Conservation (phyloP, 2,113 vertebrate genomes). For the Sebastes schlegelii region DNA sequence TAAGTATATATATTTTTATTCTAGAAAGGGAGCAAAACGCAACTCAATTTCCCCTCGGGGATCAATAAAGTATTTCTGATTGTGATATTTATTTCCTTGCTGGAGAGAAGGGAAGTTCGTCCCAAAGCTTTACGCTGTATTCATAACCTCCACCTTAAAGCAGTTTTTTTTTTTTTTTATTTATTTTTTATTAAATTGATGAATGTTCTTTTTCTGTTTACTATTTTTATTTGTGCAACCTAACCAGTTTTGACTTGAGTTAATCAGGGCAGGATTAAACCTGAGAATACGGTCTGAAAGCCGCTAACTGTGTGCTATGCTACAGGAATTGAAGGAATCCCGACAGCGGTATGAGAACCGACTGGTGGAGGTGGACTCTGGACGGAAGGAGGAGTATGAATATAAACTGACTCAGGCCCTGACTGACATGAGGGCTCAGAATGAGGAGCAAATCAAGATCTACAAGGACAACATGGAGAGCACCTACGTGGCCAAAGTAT, state of each 20-base stretch:
- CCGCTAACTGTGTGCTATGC: neutral
- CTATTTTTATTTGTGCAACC: neutral
- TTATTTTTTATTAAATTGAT: neutral
- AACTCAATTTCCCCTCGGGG: too few species aligned
- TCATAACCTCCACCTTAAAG: too few species aligned
- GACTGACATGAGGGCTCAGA: constrained; percentile 88
- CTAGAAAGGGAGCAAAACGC: too few species aligned
- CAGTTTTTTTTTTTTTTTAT: neutral
- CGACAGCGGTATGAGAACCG: constrained; percentile 84
- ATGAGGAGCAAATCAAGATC: constrained; percentile 86
- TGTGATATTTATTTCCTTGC: too few species aligned
- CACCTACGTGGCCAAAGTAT: constrained; percentile 87
- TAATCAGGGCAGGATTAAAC: neutral
- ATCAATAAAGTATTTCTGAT: too few species aligned
- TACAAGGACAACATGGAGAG: constrained; percentile 90
- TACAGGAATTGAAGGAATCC: constrained; percentile 90
- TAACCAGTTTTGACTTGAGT: neutral
- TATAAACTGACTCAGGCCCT: constrained; percentile 89
- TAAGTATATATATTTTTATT: too few species aligned
- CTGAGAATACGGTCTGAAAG: neutral
- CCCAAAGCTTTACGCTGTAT: too few species aligned
- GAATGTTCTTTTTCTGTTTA: neutral
- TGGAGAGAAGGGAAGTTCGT: too few species aligned
- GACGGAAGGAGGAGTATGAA: constrained; percentile 87
- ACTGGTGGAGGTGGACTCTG: constrained; percentile 89